These are phyloP conservation scores for Steinernema khuongi DNA, from an alignment of 1,140 invertebrate genomes.

Conservation along the genomic window DNA sequence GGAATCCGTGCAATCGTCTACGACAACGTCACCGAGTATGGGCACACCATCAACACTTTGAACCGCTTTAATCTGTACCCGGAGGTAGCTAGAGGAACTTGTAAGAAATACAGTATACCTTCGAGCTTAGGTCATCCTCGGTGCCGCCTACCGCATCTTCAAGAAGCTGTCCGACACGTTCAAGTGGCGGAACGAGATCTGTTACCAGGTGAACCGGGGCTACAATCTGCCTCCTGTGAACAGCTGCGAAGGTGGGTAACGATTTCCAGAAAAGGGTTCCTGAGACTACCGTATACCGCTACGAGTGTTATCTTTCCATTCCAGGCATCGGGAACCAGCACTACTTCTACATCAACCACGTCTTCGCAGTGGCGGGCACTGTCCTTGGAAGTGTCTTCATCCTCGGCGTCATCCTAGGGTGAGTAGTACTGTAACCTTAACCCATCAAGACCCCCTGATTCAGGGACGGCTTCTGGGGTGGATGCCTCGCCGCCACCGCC, in stretches of 20 bases:
- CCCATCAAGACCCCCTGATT: conserved; percentile 17
- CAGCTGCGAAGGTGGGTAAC: conserved; percentile 69
- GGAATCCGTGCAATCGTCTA: conserved; percentile 68
- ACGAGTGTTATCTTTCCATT: conserved; percentile 19
- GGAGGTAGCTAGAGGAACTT: conserved; percentile 65
- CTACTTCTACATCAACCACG: conserved; percentile 54
- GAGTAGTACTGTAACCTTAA: neutral
- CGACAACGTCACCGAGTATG: conserved; percentile 75
- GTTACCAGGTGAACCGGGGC: conserved; percentile 68
- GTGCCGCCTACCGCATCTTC: conserved; percentile 64
- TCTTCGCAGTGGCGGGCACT: conserved; percentile 50
- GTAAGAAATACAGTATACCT: conserved; percentile 16
- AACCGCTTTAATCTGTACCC: conserved; percentile 76
- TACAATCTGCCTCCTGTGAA: conserved; percentile 66
- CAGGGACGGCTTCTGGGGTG: conserved; percentile 69
- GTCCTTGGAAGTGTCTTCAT: conserved; percentile 48
- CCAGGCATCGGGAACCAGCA: conserved; percentile 53
- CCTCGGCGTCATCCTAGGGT: conserved; percentile 50
- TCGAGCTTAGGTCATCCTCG: conserved; percentile 64
- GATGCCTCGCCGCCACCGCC: conserved; percentile 66
- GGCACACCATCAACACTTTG: conserved; percentile 72
- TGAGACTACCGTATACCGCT: too few species aligned
- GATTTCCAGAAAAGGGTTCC: neutral
- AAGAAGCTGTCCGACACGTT: conserved; percentile 59
- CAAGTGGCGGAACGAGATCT: conserved; percentile 61